Evolutionary conservation across 2,888 invertebrate genomes (phyloP), one percentile per base, ranked within the genome.

Genomic region (Nymphalis polychloros): DNA sequence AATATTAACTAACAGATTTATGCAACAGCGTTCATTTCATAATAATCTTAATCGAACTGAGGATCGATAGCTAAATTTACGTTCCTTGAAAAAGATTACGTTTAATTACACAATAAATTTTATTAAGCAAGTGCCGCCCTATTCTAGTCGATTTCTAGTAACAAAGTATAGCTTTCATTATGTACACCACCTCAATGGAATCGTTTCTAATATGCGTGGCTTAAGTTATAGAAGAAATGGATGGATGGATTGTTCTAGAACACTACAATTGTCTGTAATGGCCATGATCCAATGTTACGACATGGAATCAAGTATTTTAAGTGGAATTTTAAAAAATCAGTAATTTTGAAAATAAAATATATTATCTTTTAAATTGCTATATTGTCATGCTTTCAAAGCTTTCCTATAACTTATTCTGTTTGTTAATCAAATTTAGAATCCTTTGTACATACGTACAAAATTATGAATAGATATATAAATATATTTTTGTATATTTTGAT

Each of bases 141-240:
- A 74, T 74, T 73, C 74, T 74, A 64, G 71, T 72, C 67, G 65
- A 63, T 68, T 63, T 69, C 67, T 68, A 72, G 74, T 70, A 64
- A 70, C 72, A 69, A 73, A 73, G 71, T 72, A 72, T 73, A 70
- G 70, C 69, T 70, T 73, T 73, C 72, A 66, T 68, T 74, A 73
- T 72, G 66, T 73, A 71, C 70, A 73, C 65, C 59, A 65, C 59
- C 61, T 70, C 70, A 72, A 66, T 63, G 66, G 68, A 72, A 70
- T 66, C 68, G 68, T 69, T 72, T 69, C 68, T 64, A 71, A 68
- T 69, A 62, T 41, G 59, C 50, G 46, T 61, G 72, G 63, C 8
- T 59, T 52, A 72, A 72, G 72, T 64, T 62, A 68, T 35, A 57
- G 62, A 27, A 55, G 55, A 13, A n/a, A n/a, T n/a, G n/a, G n/a